A percentile compares a stretch with the other conserved stretches of the same genome.
Conservation (phyloP, 2,113 vertebrate genomes). For the Prunella himalayana region DNA sequence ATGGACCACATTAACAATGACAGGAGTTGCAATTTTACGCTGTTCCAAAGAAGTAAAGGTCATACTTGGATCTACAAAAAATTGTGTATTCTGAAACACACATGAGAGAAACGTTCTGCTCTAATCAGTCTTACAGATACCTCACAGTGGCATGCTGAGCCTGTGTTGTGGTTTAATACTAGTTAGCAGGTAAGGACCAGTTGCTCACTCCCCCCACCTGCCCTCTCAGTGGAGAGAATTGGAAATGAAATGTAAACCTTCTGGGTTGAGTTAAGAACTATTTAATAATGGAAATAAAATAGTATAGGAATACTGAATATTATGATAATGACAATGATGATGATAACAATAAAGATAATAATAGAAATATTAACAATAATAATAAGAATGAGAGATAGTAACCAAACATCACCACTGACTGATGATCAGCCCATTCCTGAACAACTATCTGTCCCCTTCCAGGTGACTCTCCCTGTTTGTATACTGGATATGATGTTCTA, state of each 20-base stretch:
- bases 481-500: neutral
- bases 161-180: neutral
- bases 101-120: neutral
- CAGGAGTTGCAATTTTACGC: neutral
- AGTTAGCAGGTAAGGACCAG: neutral
- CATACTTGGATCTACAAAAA: neutral
- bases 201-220: neutral
- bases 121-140: neutral
- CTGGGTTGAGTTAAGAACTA: neutral
- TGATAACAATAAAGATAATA: neutral
- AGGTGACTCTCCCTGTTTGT: neutral
- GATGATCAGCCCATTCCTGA: neutral
- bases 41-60: neutral
- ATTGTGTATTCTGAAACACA: neutral
- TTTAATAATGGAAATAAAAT: neutral
- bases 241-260: neutral
- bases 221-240: neutral
- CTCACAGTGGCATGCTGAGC: neutral
- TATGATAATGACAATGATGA: neutral
- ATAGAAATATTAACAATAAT: neutral
- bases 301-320: neutral
- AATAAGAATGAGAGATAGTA: neutral
- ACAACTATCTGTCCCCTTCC: neutral
- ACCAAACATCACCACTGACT: neutral
- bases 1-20: neutral